phyloP scores from a whole-genome alignment of 2,113 vertebrate genomes.

The Cephalopterus ornatus region DNA sequence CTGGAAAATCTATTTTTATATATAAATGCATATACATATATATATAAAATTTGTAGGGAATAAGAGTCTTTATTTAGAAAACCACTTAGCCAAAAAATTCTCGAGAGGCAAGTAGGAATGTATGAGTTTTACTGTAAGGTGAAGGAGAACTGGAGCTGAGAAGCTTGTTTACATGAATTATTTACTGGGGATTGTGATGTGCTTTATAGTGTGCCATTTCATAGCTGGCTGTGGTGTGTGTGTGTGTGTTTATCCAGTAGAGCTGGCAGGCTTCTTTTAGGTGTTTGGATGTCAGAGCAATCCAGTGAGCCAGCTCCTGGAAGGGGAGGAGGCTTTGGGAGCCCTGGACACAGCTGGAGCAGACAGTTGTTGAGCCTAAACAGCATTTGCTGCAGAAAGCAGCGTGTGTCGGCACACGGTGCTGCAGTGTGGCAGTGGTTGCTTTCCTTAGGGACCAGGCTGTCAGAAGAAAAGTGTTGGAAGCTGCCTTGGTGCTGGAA shows the following conservation, averaged over 20 bases:
- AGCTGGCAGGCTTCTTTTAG: background rate
- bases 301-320: constrained; percentile 17
- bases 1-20: background rate
- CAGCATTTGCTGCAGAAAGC: background rate
- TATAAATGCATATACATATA: background rate
- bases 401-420: fast-evolving
- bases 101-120: background rate
- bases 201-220: background rate
- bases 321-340: constrained; percentile 1
- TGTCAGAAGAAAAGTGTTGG: background rate
- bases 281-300: background rate
- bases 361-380: background rate
- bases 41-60: background rate
- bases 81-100: background rate
- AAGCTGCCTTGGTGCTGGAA: background rate
- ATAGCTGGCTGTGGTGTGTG: background rate
- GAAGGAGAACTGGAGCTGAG: background rate
- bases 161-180: background rate
- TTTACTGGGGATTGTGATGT: background rate
- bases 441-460: background rate
- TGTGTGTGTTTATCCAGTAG: background rate
- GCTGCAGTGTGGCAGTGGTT: fast-evolving
- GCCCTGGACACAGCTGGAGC: background rate
- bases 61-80: constrained; percentile 17
- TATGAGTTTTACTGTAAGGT: background rate